Evolutionary conservation across 2,113 vertebrate genomes (phyloP).

Genomic region (Benitochromis conjunctus): DNA sequence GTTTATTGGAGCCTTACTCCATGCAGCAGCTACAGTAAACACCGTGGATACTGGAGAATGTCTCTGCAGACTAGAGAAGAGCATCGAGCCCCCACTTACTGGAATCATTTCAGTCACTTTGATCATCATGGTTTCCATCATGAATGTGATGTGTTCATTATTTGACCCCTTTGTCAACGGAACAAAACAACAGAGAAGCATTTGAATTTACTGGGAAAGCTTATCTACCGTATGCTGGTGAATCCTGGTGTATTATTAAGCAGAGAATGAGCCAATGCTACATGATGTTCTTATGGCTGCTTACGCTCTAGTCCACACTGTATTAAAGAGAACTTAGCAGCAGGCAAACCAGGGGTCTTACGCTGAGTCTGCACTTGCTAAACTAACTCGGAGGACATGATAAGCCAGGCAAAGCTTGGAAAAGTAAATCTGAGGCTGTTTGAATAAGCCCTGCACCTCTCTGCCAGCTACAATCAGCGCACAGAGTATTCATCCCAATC

Average conservation of each 20-base stretch:
- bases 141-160: conserved; percentile 18
- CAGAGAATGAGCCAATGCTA: conserved; percentile 24
- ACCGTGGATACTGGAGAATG: conserved; percentile 1
- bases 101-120: conserved; percentile 46
- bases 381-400: conserved; percentile 44
- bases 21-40: conserved; percentile 20
- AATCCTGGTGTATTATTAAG: conserved; percentile 40
- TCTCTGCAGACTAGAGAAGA: conserved; percentile 17
- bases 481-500: conserved; percentile 32
- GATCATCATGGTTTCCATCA: conserved; percentile 29
- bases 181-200: conserved; percentile 4
- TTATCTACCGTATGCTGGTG: background rate
- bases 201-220: background rate
- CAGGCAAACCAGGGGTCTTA: conserved; percentile 25
- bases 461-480: conserved; percentile 36
- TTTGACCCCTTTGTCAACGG: background rate
- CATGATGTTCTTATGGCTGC: conserved; percentile 22
- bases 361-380: conserved; percentile 60
- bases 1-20: conserved; percentile 41
- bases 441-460: conserved; percentile 55
- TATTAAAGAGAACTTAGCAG: conserved; percentile 46
- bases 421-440: conserved; percentile 59
- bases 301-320: conserved; percentile 36
- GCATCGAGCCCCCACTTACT: background rate
- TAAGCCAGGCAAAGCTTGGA: conserved; percentile 54